phyloP scores from a whole-genome alignment of 2,888 invertebrate genomes.

The Lithophane socia region DNA sequence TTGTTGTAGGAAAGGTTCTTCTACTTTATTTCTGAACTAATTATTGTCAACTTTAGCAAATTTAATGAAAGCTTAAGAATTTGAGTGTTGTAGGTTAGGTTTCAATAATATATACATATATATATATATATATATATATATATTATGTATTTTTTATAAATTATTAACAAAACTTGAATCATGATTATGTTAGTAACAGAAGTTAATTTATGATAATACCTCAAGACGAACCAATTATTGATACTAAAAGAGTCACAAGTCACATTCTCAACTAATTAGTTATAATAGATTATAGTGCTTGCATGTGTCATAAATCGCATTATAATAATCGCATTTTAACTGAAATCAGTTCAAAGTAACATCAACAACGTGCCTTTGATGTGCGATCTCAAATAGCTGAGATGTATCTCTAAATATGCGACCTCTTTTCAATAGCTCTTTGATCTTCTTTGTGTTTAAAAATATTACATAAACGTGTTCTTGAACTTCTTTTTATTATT shows the following conservation, averaged over 20 bases:
- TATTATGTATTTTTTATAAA: background rate
- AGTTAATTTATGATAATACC: background rate
- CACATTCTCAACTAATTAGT: background rate
- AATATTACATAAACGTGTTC: constrained; percentile 36
- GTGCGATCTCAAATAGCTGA: constrained; percentile 64
- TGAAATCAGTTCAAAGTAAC: constrained; percentile 33
- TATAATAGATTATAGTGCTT: background rate
- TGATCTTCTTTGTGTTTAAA: constrained; percentile 65
- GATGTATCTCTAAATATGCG: constrained; percentile 49
- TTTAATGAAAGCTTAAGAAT: background rate
- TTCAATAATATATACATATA: too few relatives aligned
- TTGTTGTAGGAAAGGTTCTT: background rate
- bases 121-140: background rate
- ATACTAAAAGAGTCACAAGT: background rate
- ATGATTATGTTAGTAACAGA: background rate
- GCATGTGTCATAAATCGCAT: constrained; percentile 8
- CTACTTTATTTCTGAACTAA: background rate
- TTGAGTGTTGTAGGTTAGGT: background rate
- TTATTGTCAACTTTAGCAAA: background rate
- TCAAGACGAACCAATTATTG: too few relatives aligned
- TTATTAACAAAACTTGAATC: background rate
- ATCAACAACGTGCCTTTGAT: constrained; percentile 70
- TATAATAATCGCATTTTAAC: constrained; percentile 5
- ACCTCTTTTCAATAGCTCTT: constrained; percentile 68
- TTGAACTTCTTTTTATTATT: constrained; percentile 35